Base-by-base conservation (phyloP, 2,797 vertebrate genomes). In the Emydoidea blandingii region DNA sequence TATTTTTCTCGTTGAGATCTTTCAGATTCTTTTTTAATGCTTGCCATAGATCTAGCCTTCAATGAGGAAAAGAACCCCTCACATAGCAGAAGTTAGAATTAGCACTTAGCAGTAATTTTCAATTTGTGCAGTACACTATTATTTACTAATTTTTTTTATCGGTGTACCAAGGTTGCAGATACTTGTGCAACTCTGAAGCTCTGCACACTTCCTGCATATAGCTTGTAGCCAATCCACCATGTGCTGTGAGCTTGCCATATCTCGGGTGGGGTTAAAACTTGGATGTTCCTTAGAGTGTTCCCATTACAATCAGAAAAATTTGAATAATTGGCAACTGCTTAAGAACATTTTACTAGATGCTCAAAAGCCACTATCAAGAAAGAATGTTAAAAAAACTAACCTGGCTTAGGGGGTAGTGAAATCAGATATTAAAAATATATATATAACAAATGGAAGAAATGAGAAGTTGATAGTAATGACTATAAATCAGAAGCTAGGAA, bases 41-140 rank as follows among this genome's bases (percentile, higher is more conserved):
- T 95, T 96, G 0, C 65, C 92, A 95, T 97, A 92, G 96, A 96
- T 97, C 97, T 96, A 97, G 54, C 95, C 97, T 95, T 97, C 97
- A 96, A 79, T 90, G 92, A 57, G 52, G 68, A 85, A 25, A 88
- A 89, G 87, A 97, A 95, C 86, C 88, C 81, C n/a, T 96, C 91
- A 85, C 68, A 49, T 72, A 91, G 89, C 92, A 91, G 86, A 95
- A 90, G 84, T 94, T 92, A 94, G 94, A 94, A 91, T 94, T 94
- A 97, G 87, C 95, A 84, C 57, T 94, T 94, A 97, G 89, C 95
- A 84, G 62, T 95, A 89, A 91, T 96, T 86, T 97, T 94, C 97
- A 95, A 56, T 76, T 93, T 95, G 88, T 41, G n/a, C 62, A 87
- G 84, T 90, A 65, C 80, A 44, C 86, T 96, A 88, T 94, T 97